Base-by-base conservation (phyloP, 37 sponge, comb jelly and placozoan species). In the Axinella damicornis region DNA sequence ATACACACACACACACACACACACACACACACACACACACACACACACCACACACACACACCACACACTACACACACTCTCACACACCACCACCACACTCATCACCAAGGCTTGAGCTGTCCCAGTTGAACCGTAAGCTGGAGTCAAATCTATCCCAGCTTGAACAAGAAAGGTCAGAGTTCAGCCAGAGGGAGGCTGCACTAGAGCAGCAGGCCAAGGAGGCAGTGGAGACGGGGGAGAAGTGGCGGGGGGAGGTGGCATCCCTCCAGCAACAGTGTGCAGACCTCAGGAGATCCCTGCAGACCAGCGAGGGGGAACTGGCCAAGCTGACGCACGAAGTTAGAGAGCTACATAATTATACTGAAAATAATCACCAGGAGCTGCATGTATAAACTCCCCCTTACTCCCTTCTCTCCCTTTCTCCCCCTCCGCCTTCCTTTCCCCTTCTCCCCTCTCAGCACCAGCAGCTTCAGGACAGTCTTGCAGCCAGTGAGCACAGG, bases 141-240 rank as follows among this genome's bases (percentile, higher is more conserved):
- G 54, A 73, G 55, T 20, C 73, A 53, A 73, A 28, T 6, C 73
- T 73, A 2, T 22, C 22, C 4, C 69, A 69, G 12, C 69, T 69
- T 2, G 69, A 69, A 22, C 31, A 20, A 4, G 73, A 53, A 15
- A 73, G 64, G 28, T 6, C 64, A 62, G 64, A 62, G 27, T 28
- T 24, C 64, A 28, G 11, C 4, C 64, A 62, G 11, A 61, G 62
- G 12, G 62, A 61, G 27, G 27, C 12, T 61, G 62, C 62, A 22
- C 62, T 61, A 11, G 27, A 22, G 25, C 25, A 61, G 62, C 62
- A 61, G 62, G n/a, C n/a, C 62, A 61, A 14, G 62, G 62, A 61
- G 62, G 27, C 25, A 61, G 62, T 2, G 27, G n/a, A 31, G 40
- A 24, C 13, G 36, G 40, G 19, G 15, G 2, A 15, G 41, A 16